phyloP scores from a whole-genome alignment of 2,888 invertebrate species.

The Herminia tarsipennalis region DNA sequence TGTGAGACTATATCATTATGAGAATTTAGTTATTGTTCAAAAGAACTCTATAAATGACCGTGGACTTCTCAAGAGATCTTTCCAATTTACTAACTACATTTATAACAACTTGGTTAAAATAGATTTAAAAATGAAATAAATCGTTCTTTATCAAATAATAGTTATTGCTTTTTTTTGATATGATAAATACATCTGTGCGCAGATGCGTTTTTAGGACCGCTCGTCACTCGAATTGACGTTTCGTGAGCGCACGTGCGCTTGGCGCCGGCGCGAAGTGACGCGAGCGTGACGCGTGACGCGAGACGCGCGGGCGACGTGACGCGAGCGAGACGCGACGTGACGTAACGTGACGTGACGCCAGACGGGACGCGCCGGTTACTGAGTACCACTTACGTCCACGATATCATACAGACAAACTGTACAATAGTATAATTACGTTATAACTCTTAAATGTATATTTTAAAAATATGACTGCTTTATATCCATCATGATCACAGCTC shows the following conservation, averaged over 20 bases:
- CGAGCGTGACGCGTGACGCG: too few species aligned
- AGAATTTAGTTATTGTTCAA: constrained; percentile 76
- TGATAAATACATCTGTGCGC: constrained; percentile 73
- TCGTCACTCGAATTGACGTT: constrained; percentile 17
- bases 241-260: constrained; percentile 8
- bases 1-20: constrained; percentile 67
- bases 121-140: constrained; percentile 79
- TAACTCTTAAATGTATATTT: constrained; percentile 82
- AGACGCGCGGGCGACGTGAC: constrained; percentile 14
- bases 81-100: constrained; percentile 82
- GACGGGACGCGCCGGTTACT: constrained; percentile 26
- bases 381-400: constrained; percentile 42
- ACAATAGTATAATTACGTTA: constrained; percentile 76
- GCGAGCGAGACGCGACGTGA: too few species aligned
- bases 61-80: constrained; percentile 81
- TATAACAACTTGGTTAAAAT: constrained; percentile 84
- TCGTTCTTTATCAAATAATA: constrained; percentile 80
- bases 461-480: constrained; percentile 86
- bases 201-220: constrained; percentile 43
- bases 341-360: constrained; percentile 12
- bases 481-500: constrained; percentile 85
- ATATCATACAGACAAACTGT: constrained; percentile 56
- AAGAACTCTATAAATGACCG: constrained; percentile 81
- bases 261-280: constrained; percentile 26
- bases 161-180: constrained; percentile 84